phyloP scores from a whole-genome alignment of 2,888 invertebrate species.

The Trissolcus brochymenae region DNA sequence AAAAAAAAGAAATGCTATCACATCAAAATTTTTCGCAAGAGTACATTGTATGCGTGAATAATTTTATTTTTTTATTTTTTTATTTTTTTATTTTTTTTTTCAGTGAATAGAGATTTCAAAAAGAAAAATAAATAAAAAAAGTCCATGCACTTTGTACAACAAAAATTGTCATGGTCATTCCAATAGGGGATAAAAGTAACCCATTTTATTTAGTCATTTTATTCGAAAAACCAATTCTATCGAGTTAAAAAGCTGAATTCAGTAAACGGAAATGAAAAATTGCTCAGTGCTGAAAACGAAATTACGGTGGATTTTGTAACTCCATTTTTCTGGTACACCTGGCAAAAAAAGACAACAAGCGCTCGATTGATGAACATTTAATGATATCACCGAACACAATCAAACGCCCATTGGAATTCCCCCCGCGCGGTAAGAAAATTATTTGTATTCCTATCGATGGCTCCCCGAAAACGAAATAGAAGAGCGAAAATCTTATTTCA shows the following conservation, averaged over 20 bases:
- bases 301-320: slow-evolving; percentile 22
- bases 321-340: slow-evolving; percentile 18
- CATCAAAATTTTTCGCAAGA: too few species aligned
- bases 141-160: slow-evolving; percentile 4
- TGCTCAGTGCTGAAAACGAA: slow-evolving; percentile 13
- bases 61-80: too few species aligned
- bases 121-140: background rate
- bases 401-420: slow-evolving; percentile 8
- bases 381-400: slow-evolving; percentile 31
- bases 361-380: slow-evolving; percentile 38
- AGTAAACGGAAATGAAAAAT: slow-evolving; percentile 20
- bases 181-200: background rate
- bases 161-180: too few species aligned
- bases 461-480: too few species aligned
- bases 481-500: too few species aligned
- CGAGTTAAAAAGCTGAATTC: slow-evolving; percentile 6
- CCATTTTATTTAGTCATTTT: slow-evolving; percentile 8
- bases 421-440: too few species aligned
- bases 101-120: too few species aligned
- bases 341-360: slow-evolving; percentile 23
- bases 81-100: too few species aligned
- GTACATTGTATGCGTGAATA: too few species aligned
- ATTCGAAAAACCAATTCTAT: slow-evolving; percentile 4
- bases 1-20: too few species aligned
- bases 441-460: too few species aligned